Base-by-base conservation (phyloP, 2,797 vertebrate species). In the Chelidonichthys spinosus region DNA sequence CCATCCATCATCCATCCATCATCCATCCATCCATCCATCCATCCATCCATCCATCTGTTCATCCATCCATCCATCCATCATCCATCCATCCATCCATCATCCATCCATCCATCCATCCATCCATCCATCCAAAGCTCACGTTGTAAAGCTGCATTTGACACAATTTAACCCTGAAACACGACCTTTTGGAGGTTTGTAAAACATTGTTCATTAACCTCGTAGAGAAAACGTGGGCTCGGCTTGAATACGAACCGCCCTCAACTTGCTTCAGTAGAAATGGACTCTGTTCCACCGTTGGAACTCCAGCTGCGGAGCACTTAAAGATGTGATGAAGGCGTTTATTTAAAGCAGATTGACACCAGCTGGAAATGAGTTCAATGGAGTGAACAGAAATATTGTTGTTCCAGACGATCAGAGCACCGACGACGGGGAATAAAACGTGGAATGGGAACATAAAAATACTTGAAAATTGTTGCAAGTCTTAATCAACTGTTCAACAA, bases 151-250 rank as follows among this genome's bases (percentile, higher is more conserved):
- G 13, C 39, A 55, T 63, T 1, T 70, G 40, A 49, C 56, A 39
- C 47, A 8, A 13, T n/a, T 4, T 25, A 37, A 18, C 8, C 44
- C 42, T 37, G 42, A 58, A 59, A 54, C 65, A 18, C 17, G 14
- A 47, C 43, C 46, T 76, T n/a, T n/a, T 58, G 13, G 61, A 53
- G 35, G 6, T 56, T 63, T 63, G 43, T 10, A 76, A 72, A 67
- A 59, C 63, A 11, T 2, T 75, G 43, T 66, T 70, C 53, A 56
- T 65, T 52, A 43, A 53, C 61, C 58, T 18, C 64, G 64, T 25
- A 10, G 42, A 39, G 53, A 53, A 54, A 11, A 62, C 18, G 18
- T 11, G 9, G 10, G 15, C 37, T 53, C 68, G n/a, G 39, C 72
- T 67, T 73, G 52, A 78, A 76, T 70, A 46, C 64, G 14, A 52